Evolutionary conservation across 2,888 invertebrate genomes (phyloP).

Genomic region (Blomia tropicalis): DNA sequence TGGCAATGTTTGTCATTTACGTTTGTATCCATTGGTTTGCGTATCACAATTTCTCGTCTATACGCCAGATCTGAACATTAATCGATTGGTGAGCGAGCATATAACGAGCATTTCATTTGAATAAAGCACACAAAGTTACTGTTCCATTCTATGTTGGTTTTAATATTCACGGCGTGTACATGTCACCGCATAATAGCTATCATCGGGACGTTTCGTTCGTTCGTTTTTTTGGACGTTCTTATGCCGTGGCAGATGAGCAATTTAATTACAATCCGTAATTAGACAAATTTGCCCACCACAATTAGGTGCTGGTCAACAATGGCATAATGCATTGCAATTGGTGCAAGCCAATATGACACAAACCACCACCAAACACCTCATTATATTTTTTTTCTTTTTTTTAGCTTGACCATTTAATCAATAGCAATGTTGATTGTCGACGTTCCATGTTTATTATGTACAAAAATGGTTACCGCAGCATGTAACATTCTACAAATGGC

Average conservation of each 20-base stretch:
- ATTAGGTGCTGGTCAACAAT: slow-evolving; percentile 5
- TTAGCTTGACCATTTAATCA: no score
- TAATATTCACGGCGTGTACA: background rate
- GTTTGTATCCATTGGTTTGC: no score
- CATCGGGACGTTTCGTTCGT: no score
- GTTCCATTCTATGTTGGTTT: background rate
- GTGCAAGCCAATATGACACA: background rate
- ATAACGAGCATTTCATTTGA: slow-evolving; percentile 10
- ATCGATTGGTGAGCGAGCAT: background rate
- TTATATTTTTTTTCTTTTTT: background rate
- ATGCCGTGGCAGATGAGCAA: background rate
- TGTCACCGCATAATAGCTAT: slow-evolving; percentile 9
- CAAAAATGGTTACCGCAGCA: no score
- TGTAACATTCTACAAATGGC: no score
- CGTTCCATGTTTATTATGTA: background rate
- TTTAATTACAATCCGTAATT: slow-evolving; percentile 10
- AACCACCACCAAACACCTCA: background rate
- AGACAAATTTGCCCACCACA: slow-evolving; percentile 11
- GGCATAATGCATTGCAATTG: background rate
- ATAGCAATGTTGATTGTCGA: background rate
- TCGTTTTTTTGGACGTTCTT: no score
- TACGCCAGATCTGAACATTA: no score
- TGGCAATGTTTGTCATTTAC: no score
- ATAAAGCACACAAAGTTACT: background rate
- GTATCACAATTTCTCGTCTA: no score